These are phyloP conservation scores for Heliocidaris tuberculata DNA, from an alignment of 35 echinoderm and acorn worm species.

Conservation along the genomic window DNA sequence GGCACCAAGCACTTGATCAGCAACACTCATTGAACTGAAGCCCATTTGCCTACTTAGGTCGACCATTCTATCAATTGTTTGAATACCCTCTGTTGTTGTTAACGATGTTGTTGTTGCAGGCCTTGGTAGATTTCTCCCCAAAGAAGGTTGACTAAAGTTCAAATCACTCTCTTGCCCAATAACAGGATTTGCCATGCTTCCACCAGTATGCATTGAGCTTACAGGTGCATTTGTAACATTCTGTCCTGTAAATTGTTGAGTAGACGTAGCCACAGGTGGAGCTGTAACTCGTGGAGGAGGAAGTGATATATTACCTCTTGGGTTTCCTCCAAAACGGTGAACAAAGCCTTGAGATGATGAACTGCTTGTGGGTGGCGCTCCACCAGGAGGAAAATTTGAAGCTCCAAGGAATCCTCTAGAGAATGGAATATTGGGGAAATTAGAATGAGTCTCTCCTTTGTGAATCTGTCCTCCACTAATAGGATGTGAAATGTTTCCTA, in stretches of 20 bases:
- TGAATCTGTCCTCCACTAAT: slow-evolving; percentile 32
- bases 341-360: slow-evolving; percentile 12
- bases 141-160: neutral
- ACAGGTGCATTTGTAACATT: neutral
- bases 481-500: slow-evolving; percentile 41
- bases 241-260: slow-evolving; percentile 24
- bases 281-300: slow-evolving; percentile 13
- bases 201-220: neutral
- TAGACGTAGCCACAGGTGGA: neutral
- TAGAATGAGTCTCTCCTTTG: slow-evolving; percentile 27
- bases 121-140: neutral
- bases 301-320: neutral
- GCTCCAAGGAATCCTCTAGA: neutral
- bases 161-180: neutral
- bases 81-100: neutral
- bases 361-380: neutral
- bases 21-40: slow-evolving; percentile 30
- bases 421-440: neutral
- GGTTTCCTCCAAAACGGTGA: neutral
- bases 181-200: neutral
- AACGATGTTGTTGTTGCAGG: neutral
- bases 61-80: slow-evolving; percentile 38
- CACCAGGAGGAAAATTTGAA: neutral
- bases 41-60: slow-evolving; percentile 27
- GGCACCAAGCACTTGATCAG: slow-evolving; percentile 29